These are phyloP conservation scores for Archips xylosteana DNA, from an alignment of 2,888 invertebrate species.

Conservation along the genomic window DNA sequence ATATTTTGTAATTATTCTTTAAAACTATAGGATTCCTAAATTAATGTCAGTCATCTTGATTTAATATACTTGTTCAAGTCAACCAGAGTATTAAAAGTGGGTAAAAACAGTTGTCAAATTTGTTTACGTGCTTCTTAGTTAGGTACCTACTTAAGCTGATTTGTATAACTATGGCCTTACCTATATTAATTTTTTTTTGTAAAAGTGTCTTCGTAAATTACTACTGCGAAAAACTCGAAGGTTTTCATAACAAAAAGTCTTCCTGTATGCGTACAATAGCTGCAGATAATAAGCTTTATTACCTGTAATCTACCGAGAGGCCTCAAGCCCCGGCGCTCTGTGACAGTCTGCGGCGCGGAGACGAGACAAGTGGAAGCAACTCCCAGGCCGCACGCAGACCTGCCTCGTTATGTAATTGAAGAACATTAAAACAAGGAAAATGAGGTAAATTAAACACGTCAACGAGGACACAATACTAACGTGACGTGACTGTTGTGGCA, in stretches of 20 bases:
- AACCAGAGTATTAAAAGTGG: no score
- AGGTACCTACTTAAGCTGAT: not conserved
- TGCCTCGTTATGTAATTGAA: constrained; percentile 46
- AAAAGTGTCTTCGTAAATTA: constrained; percentile 26
- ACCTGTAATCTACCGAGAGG: constrained; percentile 50
- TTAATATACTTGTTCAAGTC: no score
- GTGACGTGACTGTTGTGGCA: constrained; percentile 52
- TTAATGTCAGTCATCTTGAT: no score
- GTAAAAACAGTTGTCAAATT: no score
- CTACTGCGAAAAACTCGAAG: constrained; percentile 54
- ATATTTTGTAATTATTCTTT: no score
- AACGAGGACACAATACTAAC: constrained; percentile 55
- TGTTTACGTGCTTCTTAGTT: no score
- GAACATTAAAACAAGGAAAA: constrained; percentile 51
- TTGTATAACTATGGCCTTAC: not conserved
- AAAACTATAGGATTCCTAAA: no score
- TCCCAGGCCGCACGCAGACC: constrained; percentile 27
- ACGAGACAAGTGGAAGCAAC: constrained; percentile 24
- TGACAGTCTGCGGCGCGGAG: constrained; percentile 37
- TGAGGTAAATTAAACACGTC: constrained; percentile 59
- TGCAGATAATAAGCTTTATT: constrained; percentile 55
- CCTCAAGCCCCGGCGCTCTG: constrained; percentile 14
- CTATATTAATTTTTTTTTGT: constrained; percentile 20
- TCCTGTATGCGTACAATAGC: constrained; percentile 60
- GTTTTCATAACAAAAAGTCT: constrained; percentile 69